Conservation (phyloP, 2,888 invertebrate genomes). For the Watsonalla cultraria region DNA sequence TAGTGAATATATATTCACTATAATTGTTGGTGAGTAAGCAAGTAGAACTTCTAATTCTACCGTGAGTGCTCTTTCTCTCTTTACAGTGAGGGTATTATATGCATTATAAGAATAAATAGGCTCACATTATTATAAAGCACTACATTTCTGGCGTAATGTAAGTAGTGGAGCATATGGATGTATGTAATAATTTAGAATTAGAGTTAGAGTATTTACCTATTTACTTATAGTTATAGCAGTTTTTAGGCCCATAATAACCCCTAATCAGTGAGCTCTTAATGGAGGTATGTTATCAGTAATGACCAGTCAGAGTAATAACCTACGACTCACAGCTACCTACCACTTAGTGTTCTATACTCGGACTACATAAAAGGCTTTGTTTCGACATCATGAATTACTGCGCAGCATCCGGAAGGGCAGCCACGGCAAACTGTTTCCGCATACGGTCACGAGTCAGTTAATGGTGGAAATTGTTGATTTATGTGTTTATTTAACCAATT, state of each 20-base stretch:
- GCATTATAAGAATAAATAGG: no score
- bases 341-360: background rate
- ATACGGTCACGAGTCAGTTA: constrained; percentile 14
- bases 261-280: constrained; percentile 1
- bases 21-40: no score
- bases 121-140: no score
- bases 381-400: constrained; percentile 4
- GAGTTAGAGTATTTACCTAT: background rate
- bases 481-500: background rate
- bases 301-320: constrained; percentile 17
- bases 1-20: no score
- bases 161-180: background rate
- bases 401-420: constrained; percentile 32
- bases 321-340: background rate
- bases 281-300: constrained; percentile 23
- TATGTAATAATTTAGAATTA: background rate
- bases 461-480: constrained; percentile 4
- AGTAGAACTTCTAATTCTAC: no score
- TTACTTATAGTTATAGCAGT: no score
- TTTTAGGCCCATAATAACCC: background rate
- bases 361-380: background rate
- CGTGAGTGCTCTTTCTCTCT: no score
- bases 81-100: no score
- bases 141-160: no score
- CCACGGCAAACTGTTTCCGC: constrained; percentile 21